Evolutionary conservation across 1,140 invertebrate genomes (phyloP).

Genomic region (Lepidurus apus): DNA sequence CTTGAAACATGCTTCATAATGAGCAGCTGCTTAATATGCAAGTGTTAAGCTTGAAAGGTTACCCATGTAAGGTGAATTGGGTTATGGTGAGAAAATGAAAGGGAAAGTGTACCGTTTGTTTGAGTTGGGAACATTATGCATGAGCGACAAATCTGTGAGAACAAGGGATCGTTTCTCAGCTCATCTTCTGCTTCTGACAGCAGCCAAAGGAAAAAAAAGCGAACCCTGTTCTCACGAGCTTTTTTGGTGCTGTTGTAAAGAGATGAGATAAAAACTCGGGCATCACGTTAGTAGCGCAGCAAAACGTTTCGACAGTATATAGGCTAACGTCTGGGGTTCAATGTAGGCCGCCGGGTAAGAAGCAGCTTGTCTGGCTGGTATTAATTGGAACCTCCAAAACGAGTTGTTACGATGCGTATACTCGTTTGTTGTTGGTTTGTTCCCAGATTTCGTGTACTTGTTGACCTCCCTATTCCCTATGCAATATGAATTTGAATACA

Average conservation of each 20-base stretch:
- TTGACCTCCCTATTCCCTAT: background rate
- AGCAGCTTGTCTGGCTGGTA: background rate
- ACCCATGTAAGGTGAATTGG: constrained; percentile 5
- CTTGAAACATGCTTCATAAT: background rate
- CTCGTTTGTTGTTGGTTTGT: background rate
- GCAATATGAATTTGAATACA: background rate
- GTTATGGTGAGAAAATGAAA: background rate
- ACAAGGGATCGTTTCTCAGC: background rate
- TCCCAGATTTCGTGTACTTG: background rate
- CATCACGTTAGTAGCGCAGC: background rate
- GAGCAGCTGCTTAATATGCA: background rate
- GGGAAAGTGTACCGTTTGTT: background rate
- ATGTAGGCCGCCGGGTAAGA: background rate
- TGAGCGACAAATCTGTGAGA: background rate
- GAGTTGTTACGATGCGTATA: background rate
- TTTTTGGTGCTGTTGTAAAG: background rate
- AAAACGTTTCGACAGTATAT: constrained; percentile 6
- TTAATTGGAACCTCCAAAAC: background rate
- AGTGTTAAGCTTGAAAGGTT: background rate
- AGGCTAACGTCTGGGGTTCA: constrained; percentile 1
- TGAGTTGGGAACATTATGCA: background rate
- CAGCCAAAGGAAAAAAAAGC: no score
- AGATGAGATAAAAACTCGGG: background rate
- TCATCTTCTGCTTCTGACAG: background rate
- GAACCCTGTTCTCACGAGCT: background rate